Conservation (phyloP, 1,140 invertebrate genomes). For the Sipha flava region DNA sequence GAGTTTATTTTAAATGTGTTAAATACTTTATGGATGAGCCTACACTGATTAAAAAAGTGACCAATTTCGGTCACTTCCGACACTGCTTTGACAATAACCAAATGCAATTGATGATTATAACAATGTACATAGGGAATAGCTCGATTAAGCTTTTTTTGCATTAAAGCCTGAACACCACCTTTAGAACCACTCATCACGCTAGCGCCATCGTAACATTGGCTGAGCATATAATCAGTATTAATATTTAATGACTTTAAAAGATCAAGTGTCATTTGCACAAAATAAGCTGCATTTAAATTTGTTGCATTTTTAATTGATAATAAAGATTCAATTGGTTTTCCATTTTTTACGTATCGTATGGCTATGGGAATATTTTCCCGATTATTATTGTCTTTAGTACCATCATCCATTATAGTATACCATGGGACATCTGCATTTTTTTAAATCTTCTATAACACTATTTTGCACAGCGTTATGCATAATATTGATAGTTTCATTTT, state of each 20-base stretch:
- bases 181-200: background rate
- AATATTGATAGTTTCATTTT: background rate
- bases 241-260: background rate
- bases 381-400: background rate
- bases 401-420: background rate
- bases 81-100: background rate
- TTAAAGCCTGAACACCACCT: background rate
- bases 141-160: background rate
- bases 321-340: background rate
- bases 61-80: background rate
- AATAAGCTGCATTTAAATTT: background rate
- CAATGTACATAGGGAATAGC: background rate
- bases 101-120: background rate
- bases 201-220: constrained; percentile 1
- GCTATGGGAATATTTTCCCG: background rate
- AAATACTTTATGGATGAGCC: background rate
- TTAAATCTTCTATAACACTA: background rate
- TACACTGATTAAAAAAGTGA: background rate
- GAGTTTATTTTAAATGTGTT: background rate
- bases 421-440: background rate
- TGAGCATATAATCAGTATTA: background rate
- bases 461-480: background rate
- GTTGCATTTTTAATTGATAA: background rate
- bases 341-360: background rate
- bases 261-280: background rate